Conservation (phyloP, 2,797 vertebrate species). For the Lepilemur ruficaudatus region DNA sequence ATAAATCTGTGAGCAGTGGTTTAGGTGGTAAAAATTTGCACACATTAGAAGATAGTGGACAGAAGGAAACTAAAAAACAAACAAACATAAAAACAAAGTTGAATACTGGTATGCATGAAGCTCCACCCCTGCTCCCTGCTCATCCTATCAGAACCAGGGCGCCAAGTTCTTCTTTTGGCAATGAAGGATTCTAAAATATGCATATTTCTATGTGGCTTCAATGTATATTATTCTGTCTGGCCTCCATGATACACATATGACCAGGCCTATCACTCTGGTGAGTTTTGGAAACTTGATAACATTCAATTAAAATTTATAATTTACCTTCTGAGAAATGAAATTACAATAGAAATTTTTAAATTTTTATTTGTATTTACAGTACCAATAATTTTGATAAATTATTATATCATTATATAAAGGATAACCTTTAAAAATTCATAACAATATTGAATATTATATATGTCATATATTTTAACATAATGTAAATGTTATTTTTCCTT, state of each 20-base stretch:
- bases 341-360: neutral
- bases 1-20: neutral
- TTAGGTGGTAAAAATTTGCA: neutral
- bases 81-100: neutral
- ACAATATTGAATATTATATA: neutral
- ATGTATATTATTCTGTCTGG: neutral
- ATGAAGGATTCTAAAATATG: neutral
- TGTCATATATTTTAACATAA: neutral
- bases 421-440: neutral
- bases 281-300: neutral
- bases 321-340: neutral
- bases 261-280: neutral
- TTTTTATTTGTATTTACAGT: neutral
- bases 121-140: accelerated
- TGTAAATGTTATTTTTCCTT: neutral
- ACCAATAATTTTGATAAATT: neutral
- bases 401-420: neutral
- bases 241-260: neutral
- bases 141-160: neutral
- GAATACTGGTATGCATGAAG: neutral
- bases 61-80: neutral
- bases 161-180: neutral
- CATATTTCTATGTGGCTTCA: neutral
- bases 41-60: neutral
- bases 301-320: neutral